Conservation (phyloP, 2,797 vertebrate genomes). For the Spinus olivaceus region DNA sequence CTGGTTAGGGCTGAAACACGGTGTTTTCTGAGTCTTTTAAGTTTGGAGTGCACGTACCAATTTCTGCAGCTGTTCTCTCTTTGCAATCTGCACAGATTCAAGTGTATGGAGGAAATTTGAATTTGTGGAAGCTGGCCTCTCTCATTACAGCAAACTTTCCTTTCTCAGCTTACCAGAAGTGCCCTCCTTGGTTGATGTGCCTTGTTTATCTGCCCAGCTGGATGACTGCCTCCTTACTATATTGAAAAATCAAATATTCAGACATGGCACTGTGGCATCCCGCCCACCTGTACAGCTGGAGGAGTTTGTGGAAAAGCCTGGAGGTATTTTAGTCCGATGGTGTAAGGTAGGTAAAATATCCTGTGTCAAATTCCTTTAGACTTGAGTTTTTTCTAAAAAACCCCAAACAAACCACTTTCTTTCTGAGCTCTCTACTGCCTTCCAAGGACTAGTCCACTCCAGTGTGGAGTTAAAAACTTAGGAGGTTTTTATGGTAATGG, state of each 20-base stretch:
- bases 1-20: slow-evolving; percentile 17
- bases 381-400: neutral
- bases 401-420: neutral
- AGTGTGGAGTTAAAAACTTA: neutral
- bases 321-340: slow-evolving; percentile 91
- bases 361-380: neutral
- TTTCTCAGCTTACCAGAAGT: slow-evolving; percentile 92
- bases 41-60: neutral
- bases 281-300: slow-evolving; percentile 94
- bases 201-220: slow-evolving; percentile 92
- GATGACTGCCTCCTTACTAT: slow-evolving; percentile 88
- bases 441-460: neutral
- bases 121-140: neutral
- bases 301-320: slow-evolving; percentile 91
- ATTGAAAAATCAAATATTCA: slow-evolving; percentile 84
- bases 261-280: slow-evolving; percentile 88
- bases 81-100: neutral
- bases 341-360: slow-evolving; percentile 84
- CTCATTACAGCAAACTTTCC: slow-evolving; percentile 35
- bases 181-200: slow-evolving; percentile 90
- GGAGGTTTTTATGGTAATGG: neutral
- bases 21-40: neutral
- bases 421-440: neutral
- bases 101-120: neutral
- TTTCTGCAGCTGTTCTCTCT: slow-evolving; percentile 38